Percentiles rank a stretch among this genome's conserved stretches.
These are phyloP conservation scores for Hypena proboscidalis DNA, from an alignment of 2,888 invertebrate genomes.

Conservation along the genomic window DNA sequence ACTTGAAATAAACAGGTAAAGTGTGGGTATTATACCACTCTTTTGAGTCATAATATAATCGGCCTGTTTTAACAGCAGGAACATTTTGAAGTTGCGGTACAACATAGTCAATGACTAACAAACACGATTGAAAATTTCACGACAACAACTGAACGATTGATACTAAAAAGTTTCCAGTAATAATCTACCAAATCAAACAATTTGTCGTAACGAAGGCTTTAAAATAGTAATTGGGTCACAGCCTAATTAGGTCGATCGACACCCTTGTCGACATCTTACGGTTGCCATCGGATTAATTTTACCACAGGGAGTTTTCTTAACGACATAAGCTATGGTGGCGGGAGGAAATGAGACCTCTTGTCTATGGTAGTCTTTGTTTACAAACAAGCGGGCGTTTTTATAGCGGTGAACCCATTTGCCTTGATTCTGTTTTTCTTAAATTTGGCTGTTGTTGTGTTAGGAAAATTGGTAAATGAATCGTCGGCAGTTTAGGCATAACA, in stretches of 20 bases:
- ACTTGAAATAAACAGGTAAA: no score
- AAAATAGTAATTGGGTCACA: slow-evolving; percentile 80
- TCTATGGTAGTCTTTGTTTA: slow-evolving; percentile 41
- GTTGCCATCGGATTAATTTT: slow-evolving; percentile 67
- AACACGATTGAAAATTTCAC: slow-evolving; percentile 1
- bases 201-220: slow-evolving; percentile 57
- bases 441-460: slow-evolving; percentile 17
- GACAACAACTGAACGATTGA: slow-evolving; percentile 20
- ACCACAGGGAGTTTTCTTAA: slow-evolving; percentile 70
- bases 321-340: slow-evolving; percentile 55
- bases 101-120: neutral
- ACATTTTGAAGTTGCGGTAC: no score
- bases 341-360: slow-evolving; percentile 42
- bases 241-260: slow-evolving; percentile 45
- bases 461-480: no score
- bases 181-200: slow-evolving; percentile 58
- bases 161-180: slow-evolving; percentile 45
- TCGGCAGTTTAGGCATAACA: no score
- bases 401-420: slow-evolving; percentile 5
- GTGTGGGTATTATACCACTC: no score
- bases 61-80: neutral
- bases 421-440: slow-evolving; percentile 19
- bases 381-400: slow-evolving; percentile 23
- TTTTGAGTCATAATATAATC: neutral
- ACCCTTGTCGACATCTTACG: slow-evolving; percentile 69